Percentiles rank a stretch among this genome's conserved stretches.
These are phyloP conservation scores for Dicycla oo DNA, from an alignment of 2,888 invertebrate species.

Conservation along the genomic window DNA sequence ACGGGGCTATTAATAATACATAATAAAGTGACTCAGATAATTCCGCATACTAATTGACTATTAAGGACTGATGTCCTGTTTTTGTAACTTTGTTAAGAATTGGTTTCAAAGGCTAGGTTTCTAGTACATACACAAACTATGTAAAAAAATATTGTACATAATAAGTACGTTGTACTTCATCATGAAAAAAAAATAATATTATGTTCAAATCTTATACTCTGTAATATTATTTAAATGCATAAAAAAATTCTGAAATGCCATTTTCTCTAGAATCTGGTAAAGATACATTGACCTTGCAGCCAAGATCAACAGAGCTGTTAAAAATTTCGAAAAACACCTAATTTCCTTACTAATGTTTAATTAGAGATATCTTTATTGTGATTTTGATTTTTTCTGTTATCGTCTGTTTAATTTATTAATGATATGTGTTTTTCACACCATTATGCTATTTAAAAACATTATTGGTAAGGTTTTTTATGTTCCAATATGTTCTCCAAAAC, in stretches of 20 bases:
- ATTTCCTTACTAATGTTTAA: conserved; percentile 41
- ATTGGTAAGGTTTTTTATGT: neutral
- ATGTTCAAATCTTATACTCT: neutral
- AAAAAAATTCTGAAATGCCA: neutral
- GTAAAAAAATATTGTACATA: neutral
- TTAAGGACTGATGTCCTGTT: conserved; percentile 26
- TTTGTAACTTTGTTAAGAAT: conserved; percentile 10
- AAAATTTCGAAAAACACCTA: conserved; percentile 38
- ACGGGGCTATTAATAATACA: conserved; percentile 49
- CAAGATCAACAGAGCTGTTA: conserved; percentile 44
- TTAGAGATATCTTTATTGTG: conserved; percentile 37
- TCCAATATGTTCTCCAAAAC: neutral
- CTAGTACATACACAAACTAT: neutral
- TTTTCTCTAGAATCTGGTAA: neutral
- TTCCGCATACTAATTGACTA: conserved; percentile 34
- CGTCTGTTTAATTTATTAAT: conserved; percentile 41
- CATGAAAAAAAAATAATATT: neutral
- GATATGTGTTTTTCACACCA: conserved; percentile 40
- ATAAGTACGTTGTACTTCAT: neutral
- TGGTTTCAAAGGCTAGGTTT: neutral
- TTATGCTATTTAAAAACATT: conserved; percentile 7
- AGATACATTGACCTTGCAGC: conserved; percentile 31
- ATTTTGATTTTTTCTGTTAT: conserved; percentile 21
- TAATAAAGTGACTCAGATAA: conserved; percentile 40
- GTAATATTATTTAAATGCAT: neutral